phyloP scores from a whole-genome alignment of 2,797 vertebrate genomes.

The Cuculus canorus region DNA sequence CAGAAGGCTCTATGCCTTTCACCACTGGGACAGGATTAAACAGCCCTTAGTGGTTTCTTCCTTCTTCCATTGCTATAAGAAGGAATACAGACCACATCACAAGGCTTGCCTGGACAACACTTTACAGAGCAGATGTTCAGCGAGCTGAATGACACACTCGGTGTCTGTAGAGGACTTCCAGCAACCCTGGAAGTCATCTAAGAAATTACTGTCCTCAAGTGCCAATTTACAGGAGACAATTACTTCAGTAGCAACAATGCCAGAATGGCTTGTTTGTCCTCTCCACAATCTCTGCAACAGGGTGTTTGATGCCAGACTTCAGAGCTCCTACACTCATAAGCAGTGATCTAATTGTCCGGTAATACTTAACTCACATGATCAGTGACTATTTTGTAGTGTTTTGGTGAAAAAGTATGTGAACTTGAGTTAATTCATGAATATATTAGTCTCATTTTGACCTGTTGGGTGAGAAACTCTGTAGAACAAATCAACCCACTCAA shows the following conservation, averaged over 20 bases:
- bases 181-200: neutral
- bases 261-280: neutral
- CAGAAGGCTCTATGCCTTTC: neutral
- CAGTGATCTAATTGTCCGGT: neutral
- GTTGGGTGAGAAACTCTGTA: neutral
- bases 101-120: neutral
- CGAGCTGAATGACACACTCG: neutral
- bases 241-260: neutral
- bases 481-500: neutral
- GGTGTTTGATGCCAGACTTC: neutral
- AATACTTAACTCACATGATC: neutral
- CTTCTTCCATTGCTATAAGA: neutral
- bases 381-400: neutral
- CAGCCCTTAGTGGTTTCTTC: neutral
- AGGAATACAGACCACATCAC: neutral
- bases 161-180: neutral
- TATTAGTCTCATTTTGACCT: neutral
- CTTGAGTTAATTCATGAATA: neutral
- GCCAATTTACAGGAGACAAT: neutral
- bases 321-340: neutral
- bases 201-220: neutral
- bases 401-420: neutral
- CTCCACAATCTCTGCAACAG: neutral
- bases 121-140: neutral
- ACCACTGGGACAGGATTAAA: neutral